Conservation (phyloP, 2,797 vertebrate species). For the Sebastes itinus region DNA sequence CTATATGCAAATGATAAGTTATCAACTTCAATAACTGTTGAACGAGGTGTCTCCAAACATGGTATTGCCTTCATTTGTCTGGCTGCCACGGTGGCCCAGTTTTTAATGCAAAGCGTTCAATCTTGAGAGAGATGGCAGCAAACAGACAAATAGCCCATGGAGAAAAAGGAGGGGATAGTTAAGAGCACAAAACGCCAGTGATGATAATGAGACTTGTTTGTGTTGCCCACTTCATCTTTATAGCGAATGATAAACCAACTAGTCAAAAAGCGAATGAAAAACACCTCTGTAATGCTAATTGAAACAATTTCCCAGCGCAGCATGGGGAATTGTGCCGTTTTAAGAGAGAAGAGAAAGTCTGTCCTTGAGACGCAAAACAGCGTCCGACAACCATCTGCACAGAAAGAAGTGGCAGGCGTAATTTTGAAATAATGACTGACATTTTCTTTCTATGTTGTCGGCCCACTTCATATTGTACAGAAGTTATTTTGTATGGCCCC, state of each 20-base stretch:
- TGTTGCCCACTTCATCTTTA: slow-evolving; percentile 66
- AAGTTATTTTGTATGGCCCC: slow-evolving; percentile 34
- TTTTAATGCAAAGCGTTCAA: slow-evolving; percentile 76
- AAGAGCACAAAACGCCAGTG: slow-evolving; percentile 49
- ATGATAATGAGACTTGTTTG: slow-evolving; percentile 68
- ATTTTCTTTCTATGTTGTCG: slow-evolving; percentile 50
- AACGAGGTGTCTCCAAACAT: slow-evolving; percentile 78
- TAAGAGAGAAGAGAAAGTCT: slow-evolving; percentile 12
- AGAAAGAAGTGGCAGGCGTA: neutral
- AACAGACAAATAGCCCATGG: slow-evolving; percentile 68
- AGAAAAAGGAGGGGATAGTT: slow-evolving; percentile 49
- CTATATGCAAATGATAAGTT: slow-evolving; percentile 86
- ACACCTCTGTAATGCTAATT: slow-evolving; percentile 68
- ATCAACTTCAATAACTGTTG: slow-evolving; percentile 84
- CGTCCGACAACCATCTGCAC: slow-evolving; percentile 18
- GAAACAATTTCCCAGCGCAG: slow-evolving; percentile 55
- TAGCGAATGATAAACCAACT: slow-evolving; percentile 61
- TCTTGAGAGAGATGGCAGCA: slow-evolving; percentile 71
- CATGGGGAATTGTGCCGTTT: slow-evolving; percentile 26
- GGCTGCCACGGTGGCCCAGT: slow-evolving; percentile 72
- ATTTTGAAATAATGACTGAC: slow-evolving; percentile 47
- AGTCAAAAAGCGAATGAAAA: slow-evolving; percentile 63
- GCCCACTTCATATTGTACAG: slow-evolving; percentile 47
- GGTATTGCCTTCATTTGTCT: slow-evolving; percentile 79
- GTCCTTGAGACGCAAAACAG: slow-evolving; percentile 32